phyloP scores from a whole-genome alignment of 2,113 vertebrate species.

The Cnemophilus loriae region DNA sequence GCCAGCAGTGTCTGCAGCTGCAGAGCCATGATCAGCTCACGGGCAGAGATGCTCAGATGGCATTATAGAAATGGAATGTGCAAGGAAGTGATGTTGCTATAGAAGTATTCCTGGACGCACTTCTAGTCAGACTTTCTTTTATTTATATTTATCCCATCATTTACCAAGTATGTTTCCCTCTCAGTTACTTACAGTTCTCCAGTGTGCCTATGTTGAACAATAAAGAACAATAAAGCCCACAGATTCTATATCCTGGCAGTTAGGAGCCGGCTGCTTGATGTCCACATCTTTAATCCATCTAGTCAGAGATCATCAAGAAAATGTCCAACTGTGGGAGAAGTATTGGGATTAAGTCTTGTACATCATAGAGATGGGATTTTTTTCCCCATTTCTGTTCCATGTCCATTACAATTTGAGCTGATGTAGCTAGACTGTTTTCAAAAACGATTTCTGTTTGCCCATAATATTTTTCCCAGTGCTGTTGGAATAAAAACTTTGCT shows the following conservation, averaged over 20 bases:
- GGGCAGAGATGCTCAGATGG: neutral
- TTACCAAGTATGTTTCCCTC: neutral
- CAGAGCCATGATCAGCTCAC: neutral
- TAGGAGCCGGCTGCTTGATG: neutral
- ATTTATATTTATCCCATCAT: neutral
- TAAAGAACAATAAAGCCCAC: neutral
- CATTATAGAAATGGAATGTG: neutral
- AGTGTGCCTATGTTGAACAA: neutral
- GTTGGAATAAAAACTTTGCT: neutral
- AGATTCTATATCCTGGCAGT: neutral
- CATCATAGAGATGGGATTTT: neutral
- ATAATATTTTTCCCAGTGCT: neutral
- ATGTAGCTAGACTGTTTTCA: neutral
- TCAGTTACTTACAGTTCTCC: neutral
- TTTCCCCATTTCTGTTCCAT: neutral
- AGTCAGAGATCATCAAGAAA: conserved; percentile 1
- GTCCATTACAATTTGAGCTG: neutral
- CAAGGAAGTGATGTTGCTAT: neutral
- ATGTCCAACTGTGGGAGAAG: neutral
- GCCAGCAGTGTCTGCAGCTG: neutral
- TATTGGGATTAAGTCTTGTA: neutral
- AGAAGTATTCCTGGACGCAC: neutral
- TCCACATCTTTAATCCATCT: neutral
- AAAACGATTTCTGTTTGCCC: neutral
- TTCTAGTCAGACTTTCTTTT: neutral